These are phyloP conservation scores for Harpalus rufipes DNA, from an alignment of 2,888 invertebrate species.

Conservation along the genomic window DNA sequence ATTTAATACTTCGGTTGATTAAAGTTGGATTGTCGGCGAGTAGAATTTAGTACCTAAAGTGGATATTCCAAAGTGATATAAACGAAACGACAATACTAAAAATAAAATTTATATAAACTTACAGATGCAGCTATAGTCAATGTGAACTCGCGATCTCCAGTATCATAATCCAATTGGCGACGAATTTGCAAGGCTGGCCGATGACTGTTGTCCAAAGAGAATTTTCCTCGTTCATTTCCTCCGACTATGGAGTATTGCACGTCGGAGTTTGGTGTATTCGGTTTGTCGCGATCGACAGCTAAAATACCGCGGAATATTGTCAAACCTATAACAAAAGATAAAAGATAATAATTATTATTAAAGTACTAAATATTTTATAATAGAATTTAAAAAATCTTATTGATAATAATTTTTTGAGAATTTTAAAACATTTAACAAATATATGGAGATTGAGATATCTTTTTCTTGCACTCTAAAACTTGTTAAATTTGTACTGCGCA, in stretches of 20 bases:
- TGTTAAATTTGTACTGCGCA: too few species aligned
- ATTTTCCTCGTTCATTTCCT: constrained; percentile 87
- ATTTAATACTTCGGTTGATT: too few species aligned
- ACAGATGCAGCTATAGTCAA: constrained; percentile 89
- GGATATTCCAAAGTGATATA: neutral
- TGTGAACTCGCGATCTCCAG: constrained; percentile 87
- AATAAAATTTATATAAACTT: constrained; percentile 72
- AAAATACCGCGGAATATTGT: constrained; percentile 90
- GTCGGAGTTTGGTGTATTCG: constrained; percentile 93
- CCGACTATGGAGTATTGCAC: constrained; percentile 88
- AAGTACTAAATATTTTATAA: neutral
- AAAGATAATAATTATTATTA: neutral
- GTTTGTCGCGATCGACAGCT: constrained; percentile 91
- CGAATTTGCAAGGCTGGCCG: constrained; percentile 86
- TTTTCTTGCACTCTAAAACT: too few species aligned
- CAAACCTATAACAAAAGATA: constrained; percentile 79
- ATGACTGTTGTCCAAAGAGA: constrained; percentile 89
- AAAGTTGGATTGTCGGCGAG: too few species aligned
- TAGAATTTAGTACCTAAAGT: neutral
- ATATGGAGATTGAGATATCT: too few species aligned
- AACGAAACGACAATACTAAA: too few species aligned
- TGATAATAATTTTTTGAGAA: too few species aligned
- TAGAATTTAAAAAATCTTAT: too few species aligned
- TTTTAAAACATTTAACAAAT: too few species aligned
- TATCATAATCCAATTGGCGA: constrained; percentile 88